A percentile compares a stretch with the other conserved stretches of the same genome.
Conservation (phyloP, 2,797 vertebrate genomes). For the Periparus ater region DNA sequence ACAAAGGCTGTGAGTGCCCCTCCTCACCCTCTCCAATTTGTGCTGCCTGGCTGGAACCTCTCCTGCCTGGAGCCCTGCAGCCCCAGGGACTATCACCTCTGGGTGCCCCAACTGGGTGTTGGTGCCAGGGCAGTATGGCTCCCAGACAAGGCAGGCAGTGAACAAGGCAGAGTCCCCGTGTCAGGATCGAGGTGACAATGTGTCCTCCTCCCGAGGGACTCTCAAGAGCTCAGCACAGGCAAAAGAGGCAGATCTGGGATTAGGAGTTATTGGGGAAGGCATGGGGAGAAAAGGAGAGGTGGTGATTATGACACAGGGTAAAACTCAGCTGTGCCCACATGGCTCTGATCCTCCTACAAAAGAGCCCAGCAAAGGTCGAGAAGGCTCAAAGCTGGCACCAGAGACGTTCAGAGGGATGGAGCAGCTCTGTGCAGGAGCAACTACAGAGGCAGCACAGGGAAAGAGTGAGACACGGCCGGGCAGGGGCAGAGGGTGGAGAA, state of each 20-base stretch:
- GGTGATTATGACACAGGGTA: background rate
- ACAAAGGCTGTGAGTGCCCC: constrained; percentile 95
- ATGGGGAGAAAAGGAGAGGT: background rate
- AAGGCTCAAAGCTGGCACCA: rapidly evolving
- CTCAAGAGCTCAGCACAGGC: background rate
- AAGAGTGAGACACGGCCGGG: background rate
- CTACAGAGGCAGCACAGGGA: background rate
- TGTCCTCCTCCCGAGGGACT: background rate
- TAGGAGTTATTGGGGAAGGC: background rate
- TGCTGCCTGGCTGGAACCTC: background rate
- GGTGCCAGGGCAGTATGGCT: background rate
- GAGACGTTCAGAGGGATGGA: background rate
- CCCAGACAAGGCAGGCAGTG: background rate
- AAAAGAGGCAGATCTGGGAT: rapidly evolving
- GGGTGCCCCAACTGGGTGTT: background rate
- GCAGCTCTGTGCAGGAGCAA: background rate
- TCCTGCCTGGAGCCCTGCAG: background rate
- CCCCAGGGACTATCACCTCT: rapidly evolving
- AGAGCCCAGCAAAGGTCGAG: background rate
- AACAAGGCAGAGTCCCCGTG: background rate
- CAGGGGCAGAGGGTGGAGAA: background rate
- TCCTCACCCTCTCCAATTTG: background rate
- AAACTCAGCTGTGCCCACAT: background rate
- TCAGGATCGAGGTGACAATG: background rate
- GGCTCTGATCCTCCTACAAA: background rate